These are phyloP conservation scores for Pissodes strobi DNA, from an alignment of 1,140 invertebrate genomes.

Conservation along the genomic window DNA sequence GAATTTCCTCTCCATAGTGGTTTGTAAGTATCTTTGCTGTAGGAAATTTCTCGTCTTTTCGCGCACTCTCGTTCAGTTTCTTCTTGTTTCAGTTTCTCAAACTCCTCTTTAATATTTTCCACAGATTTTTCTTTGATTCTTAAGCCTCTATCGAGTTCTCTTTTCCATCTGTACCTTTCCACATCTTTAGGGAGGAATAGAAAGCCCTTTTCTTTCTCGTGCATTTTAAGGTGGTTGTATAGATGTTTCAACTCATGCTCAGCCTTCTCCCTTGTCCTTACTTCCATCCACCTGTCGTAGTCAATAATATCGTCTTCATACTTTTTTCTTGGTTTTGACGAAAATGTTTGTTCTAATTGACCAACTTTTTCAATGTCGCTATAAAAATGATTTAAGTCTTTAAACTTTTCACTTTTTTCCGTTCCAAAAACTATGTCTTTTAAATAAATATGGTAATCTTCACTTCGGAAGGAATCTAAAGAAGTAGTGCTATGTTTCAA, in stretches of 20 bases:
- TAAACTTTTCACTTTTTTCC: slow-evolving; percentile 78
- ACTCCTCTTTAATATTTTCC: slow-evolving; percentile 78
- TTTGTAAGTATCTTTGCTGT: slow-evolving; percentile 72
- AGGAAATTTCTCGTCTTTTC: slow-evolving; percentile 57
- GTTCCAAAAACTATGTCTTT: slow-evolving; percentile 72
- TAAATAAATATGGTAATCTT: slow-evolving; percentile 72
- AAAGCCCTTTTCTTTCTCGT: slow-evolving; percentile 83
- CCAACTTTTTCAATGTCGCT: slow-evolving; percentile 82
- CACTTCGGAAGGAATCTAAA: slow-evolving; percentile 45
- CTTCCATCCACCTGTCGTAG: slow-evolving; percentile 83
- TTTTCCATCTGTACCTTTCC: slow-evolving; percentile 68
- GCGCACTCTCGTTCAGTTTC: slow-evolving; percentile 57
- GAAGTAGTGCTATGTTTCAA: slow-evolving; percentile 41
- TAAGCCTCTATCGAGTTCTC: slow-evolving; percentile 75
- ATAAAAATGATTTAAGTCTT: slow-evolving; percentile 85
- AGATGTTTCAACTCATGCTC: slow-evolving; percentile 80
- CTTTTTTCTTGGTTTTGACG: slow-evolving; percentile 70
- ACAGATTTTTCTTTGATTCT: slow-evolving; percentile 84
- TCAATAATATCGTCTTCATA: slow-evolving; percentile 81
- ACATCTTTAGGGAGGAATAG: slow-evolving; percentile 75
- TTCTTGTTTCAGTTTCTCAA: slow-evolving; percentile 60
- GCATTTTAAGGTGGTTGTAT: slow-evolving; percentile 75
- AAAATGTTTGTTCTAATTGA: slow-evolving; percentile 74
- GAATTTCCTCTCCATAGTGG: slow-evolving; percentile 83
- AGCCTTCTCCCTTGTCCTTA: slow-evolving; percentile 76